phyloP scores from a whole-genome alignment of 1,140 invertebrate species.

The Atta texana region DNA sequence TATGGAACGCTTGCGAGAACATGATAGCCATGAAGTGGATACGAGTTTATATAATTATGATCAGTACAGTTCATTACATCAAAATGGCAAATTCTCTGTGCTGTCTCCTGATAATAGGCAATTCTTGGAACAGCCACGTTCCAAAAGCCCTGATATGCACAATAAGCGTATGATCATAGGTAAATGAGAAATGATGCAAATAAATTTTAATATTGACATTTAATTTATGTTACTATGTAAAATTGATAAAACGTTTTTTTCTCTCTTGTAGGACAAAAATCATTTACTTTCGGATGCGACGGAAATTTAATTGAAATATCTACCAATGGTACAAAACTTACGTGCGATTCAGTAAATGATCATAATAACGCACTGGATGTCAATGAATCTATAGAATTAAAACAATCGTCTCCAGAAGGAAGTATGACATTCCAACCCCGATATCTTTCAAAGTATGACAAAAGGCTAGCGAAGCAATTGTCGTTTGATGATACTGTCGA shows the following conservation, averaged over 20 bases:
- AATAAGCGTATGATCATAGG: constrained; percentile 86
- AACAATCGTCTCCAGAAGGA: constrained; percentile 40
- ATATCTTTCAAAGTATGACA: constrained; percentile 33
- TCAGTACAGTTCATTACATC: constrained; percentile 67
- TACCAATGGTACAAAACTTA: constrained; percentile 44
- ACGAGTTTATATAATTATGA: constrained; percentile 74
- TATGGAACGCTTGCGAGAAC: constrained; percentile 87
- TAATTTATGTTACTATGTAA: background rate
- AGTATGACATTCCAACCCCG: constrained; percentile 2
- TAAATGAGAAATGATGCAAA: constrained; percentile 64
- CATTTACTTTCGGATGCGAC: constrained; percentile 86
- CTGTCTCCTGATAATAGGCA: constrained; percentile 87
- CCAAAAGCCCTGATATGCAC: constrained; percentile 85
- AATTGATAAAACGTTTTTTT: background rate
- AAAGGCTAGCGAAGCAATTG: constrained; percentile 65
- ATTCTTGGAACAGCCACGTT: constrained; percentile 86
- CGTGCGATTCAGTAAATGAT: background rate
- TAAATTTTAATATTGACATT: constrained; percentile 10
- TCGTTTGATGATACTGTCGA: constrained; percentile 67
- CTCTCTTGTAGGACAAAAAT: constrained; percentile 85
- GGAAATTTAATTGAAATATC: constrained; percentile 86
- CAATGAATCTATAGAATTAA: constrained; percentile 27
- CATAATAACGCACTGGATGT: background rate
- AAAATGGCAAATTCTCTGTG: constrained; percentile 81
- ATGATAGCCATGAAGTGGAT: constrained; percentile 84